Conservation (phyloP, 2,113 vertebrate species). For the Ellobius talpinus region DNA sequence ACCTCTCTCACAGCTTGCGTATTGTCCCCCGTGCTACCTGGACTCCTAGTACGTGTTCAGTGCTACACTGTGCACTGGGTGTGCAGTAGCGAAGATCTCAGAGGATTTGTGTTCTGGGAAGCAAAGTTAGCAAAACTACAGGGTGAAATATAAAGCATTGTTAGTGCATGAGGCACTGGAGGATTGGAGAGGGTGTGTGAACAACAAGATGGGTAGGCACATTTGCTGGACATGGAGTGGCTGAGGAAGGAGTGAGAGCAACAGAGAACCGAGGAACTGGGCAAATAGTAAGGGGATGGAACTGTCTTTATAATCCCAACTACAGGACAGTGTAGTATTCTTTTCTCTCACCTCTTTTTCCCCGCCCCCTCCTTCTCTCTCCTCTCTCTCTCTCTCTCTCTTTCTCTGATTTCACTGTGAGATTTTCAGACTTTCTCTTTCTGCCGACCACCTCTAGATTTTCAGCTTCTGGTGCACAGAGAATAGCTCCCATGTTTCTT, state of each 20-base stretch:
- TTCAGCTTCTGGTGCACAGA: neutral
- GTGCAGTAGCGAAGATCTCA: neutral
- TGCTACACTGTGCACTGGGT: neutral
- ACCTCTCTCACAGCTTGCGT: neutral
- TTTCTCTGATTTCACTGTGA: neutral
- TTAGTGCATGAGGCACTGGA: neutral
- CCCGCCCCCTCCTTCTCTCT: rapidly evolving
- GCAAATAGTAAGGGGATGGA: neutral
- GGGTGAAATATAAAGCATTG: neutral
- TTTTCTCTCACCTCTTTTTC: no score
- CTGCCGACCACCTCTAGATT: neutral
- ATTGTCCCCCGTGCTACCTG: neutral
- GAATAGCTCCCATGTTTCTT: conserved; percentile 17
- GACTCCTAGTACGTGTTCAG: neutral
- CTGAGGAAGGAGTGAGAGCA: neutral
- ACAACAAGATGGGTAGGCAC: neutral
- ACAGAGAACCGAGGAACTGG: neutral
- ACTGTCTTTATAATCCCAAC: neutral
- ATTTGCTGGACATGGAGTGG: neutral
- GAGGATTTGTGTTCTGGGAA: neutral
- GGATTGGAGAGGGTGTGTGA: neutral
- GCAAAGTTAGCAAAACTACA: neutral
- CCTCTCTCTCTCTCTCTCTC: neutral
- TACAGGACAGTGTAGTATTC: neutral
- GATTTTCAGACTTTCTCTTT: neutral